phyloP scores from a whole-genome alignment of 1,140 invertebrate genomes.

The Microplitis mediator region DNA sequence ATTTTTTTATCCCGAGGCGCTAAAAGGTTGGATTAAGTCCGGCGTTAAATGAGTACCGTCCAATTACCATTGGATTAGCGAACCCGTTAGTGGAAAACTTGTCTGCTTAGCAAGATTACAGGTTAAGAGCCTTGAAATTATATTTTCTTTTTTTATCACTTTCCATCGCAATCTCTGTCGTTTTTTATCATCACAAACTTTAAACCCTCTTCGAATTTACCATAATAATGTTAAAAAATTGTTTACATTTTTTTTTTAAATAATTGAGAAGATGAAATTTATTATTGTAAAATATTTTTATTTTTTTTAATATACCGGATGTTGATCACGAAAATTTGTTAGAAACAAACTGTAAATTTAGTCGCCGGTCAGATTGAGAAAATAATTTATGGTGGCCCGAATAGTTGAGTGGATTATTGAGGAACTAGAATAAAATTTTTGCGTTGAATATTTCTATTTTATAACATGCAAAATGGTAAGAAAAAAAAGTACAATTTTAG shows the following conservation, averaged over 20 bases:
- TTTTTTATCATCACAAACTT: not conserved
- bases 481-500: too few relatives aligned
- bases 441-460: too few relatives aligned
- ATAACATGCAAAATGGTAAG: too few relatives aligned
- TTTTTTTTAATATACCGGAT: too few relatives aligned
- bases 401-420: too few relatives aligned
- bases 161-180: not conserved
- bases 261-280: not conserved
- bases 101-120: constrained; percentile 44
- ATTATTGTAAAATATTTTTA: too few relatives aligned
- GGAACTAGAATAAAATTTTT: too few relatives aligned
- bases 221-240: not conserved
- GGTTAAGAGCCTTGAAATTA: constrained; percentile 44
- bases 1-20: constrained; percentile 13
- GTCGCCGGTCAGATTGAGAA: too few relatives aligned
- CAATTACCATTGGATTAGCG: constrained; percentile 46
- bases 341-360: too few relatives aligned
- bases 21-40: constrained; percentile 31
- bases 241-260: not conserved
- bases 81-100: constrained; percentile 40
- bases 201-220: not conserved
- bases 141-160: constrained; percentile 31
- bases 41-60: constrained; percentile 39
- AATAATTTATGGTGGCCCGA: too few relatives aligned
- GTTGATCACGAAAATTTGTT: too few relatives aligned